Evolutionary conservation across 1,140 invertebrate genomes (phyloP).

Genomic region (Archivesica marissinica): DNA sequence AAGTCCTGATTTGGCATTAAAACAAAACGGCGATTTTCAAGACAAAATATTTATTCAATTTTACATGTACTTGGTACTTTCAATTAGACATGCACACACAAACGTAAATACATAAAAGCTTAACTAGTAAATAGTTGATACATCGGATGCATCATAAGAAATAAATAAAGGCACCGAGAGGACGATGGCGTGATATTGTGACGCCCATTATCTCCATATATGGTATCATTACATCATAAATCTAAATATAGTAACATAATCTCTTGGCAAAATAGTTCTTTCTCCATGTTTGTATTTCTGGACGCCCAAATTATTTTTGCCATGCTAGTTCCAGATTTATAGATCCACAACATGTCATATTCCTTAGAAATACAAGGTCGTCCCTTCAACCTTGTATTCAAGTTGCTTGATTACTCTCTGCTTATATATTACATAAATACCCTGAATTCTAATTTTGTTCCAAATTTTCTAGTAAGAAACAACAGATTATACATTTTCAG

Average conservation of each 20-base stretch:
- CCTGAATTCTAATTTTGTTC: too few relatives aligned
- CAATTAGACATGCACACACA: constrained; percentile 71
- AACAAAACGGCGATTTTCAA: constrained; percentile 19
- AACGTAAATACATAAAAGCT: constrained; percentile 73
- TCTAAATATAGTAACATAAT: constrained; percentile 43
- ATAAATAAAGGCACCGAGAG: constrained; percentile 62
- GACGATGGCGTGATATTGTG: constrained; percentile 36
- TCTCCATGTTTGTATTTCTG: constrained; percentile 19
- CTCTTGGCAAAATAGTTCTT: constrained; percentile 35
- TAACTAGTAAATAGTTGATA: constrained; percentile 56
- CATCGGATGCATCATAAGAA: constrained; percentile 56
- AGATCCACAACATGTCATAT: too few relatives aligned
- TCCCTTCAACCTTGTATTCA: too few relatives aligned
- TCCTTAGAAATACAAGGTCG: too few relatives aligned
- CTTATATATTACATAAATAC: too few relatives aligned
- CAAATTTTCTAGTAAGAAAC: too few relatives aligned
- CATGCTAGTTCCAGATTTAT: constrained; percentile 18
- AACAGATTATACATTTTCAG: too few relatives aligned
- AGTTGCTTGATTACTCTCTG: too few relatives aligned
- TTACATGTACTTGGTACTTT: constrained; percentile 77
- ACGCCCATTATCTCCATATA: constrained; percentile 40
- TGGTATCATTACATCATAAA: constrained; percentile 19
- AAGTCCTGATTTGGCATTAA: neutral
- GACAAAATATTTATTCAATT: constrained; percentile 75
- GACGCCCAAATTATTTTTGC: constrained; percentile 7